Base-by-base conservation (phyloP, 2,797 vertebrate species). In the Neoniphon sammara region DNA sequence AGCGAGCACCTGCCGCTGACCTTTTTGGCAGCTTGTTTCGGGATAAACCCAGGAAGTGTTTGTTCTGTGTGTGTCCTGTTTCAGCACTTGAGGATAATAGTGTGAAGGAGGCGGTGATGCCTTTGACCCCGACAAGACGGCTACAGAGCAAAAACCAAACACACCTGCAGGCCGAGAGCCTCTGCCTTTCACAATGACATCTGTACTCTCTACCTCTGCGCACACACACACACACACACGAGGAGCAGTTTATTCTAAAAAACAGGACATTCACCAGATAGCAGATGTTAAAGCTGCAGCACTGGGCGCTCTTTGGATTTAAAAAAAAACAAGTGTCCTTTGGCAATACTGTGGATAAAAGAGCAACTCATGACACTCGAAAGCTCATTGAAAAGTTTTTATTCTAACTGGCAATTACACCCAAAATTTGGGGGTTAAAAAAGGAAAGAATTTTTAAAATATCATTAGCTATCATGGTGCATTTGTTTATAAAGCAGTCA, bases 131-230 rank as follows among this genome's bases (percentile, higher is more conserved):
- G 6, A 30, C 61, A 6, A 17, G 0, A 23, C 61, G 54, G 53
- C 79, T 67, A 70, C 81, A 81, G 78, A 81, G 72, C 72, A 87
- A 91, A 42, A 92, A 84, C 82, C 84, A 94, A 93, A 93, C 86
- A 92, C 91, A 93, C 92, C 92, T 94, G 91, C 79, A 44, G 27
- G 42, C 49, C 17, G 14, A 78, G 75, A 59, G 56, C 53, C 65
- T 77, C 53, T 1, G 7, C 47, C 77, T 66, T 75, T 81, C 65
- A 81, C 70, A 77, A 44, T 57, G 70, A 85, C 80, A 66, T 75
- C 75, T 73, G 70, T 39, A 30, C 68, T 82, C 61, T n/a, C n/a
- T n/a, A 7, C 77, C 72, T 82, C 66, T 18, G 56, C 74, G 59
- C 80, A 80, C 64, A 55, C 50, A 54, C 31, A 53, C n/a, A 36